These are phyloP conservation scores for Vireo altiloquus DNA, from an alignment of 2,113 vertebrate genomes.

Conservation along the genomic window DNA sequence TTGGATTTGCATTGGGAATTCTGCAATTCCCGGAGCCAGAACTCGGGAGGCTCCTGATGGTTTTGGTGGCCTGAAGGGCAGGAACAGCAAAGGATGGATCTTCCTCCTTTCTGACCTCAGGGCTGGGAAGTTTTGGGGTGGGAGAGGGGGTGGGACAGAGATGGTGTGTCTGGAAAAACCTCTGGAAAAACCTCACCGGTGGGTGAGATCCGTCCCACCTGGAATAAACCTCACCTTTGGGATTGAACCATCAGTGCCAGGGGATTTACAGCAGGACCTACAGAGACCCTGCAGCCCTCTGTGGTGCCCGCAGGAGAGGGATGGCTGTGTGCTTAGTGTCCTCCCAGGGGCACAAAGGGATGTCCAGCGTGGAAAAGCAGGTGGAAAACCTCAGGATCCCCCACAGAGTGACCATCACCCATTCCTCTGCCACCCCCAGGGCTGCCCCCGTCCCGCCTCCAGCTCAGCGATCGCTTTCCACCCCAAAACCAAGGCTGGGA, in stretches of 20 bases:
- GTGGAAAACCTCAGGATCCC: background rate
- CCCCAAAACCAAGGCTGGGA: background rate
- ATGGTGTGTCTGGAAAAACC: accelerated
- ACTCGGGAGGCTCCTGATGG: background rate
- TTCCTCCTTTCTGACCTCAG: background rate
- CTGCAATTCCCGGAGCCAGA: background rate
- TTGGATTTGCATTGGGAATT: background rate
- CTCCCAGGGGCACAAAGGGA: background rate
- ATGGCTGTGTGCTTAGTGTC: accelerated
- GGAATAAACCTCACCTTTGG: background rate
- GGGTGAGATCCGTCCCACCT: background rate
- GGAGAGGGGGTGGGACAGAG: background rate
- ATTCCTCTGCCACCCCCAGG: background rate
- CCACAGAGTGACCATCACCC: background rate
- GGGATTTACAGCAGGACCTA: background rate
- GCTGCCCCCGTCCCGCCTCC: accelerated
- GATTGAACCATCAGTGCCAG: background rate
- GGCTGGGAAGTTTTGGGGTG: background rate
- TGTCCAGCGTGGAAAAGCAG: background rate
- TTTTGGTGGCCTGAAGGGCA: background rate
- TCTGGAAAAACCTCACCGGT: background rate
- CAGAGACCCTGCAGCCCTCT: background rate
- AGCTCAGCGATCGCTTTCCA: background rate
- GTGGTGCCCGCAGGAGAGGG: background rate
- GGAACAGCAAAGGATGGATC: background rate